Conservation (phyloP, 1,140 invertebrate species). For the Saccostrea echinata region DNA sequence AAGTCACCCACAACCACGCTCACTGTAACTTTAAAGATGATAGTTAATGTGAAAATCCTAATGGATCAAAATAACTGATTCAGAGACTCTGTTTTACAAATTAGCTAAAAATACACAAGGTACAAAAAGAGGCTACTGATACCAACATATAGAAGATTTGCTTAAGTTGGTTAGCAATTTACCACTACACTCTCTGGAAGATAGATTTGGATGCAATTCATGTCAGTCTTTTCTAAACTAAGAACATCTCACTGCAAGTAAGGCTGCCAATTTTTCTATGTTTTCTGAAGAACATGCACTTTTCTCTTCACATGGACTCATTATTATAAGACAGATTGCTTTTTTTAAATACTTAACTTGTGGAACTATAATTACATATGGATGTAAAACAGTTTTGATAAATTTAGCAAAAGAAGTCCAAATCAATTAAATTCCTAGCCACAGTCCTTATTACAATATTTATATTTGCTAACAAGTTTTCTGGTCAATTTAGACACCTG, state of each 20-base stretch:
- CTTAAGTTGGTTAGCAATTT: background rate
- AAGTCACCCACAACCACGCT: no score
- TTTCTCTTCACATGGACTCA: background rate
- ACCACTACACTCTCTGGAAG: background rate
- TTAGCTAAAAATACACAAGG: no score
- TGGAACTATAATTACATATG: slow-evolving; percentile 25
- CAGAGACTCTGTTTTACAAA: no score
- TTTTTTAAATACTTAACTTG: slow-evolving; percentile 19
- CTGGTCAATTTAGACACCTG: no score
- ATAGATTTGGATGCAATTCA: slow-evolving; percentile 58
- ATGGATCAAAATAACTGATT: no score
- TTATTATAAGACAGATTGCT: background rate
- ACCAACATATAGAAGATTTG: no score
- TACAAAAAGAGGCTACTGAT: no score
- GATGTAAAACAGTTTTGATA: slow-evolving; percentile 13
- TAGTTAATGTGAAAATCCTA: no score
- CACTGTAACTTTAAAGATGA: no score
- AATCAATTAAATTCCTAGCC: background rate
- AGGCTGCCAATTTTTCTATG: slow-evolving; percentile 3
- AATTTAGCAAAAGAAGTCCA: background rate
- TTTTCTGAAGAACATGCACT: slow-evolving; percentile 25
- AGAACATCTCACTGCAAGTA: slow-evolving; percentile 40
- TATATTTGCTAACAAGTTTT: no score
- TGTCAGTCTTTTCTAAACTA: slow-evolving; percentile 71
- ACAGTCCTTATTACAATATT: no score